phyloP scores from a whole-genome alignment of 2,888 invertebrate genomes.

The Baccha elongata region DNA sequence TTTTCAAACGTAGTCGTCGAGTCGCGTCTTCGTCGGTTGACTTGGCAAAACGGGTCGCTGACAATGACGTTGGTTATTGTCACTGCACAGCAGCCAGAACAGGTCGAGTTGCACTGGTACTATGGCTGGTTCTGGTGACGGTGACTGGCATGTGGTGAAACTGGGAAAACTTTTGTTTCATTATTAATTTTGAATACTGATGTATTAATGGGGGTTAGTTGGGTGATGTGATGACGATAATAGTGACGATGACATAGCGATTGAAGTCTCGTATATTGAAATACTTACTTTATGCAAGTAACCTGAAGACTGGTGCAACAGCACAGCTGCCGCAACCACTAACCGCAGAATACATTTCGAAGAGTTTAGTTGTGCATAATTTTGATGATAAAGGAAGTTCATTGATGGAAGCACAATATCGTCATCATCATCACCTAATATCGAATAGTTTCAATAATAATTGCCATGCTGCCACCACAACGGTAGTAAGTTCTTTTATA shows the following conservation, averaged over 20 bases:
- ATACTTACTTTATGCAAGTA: background rate
- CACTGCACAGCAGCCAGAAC: constrained; percentile 5
- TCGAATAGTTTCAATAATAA: background rate
- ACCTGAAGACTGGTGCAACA: background rate
- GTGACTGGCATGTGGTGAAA: constrained; percentile 68
- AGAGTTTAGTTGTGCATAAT: constrained; percentile 27
- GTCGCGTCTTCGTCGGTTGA: background rate
- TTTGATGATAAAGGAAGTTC: constrained; percentile 24
- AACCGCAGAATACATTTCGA: constrained; percentile 58
- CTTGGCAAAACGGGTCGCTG: constrained; percentile 17
- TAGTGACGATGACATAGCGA: constrained; percentile 31
- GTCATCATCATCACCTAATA: constrained; percentile 5
- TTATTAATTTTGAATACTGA: constrained; percentile 67
- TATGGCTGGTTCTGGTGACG: constrained; percentile 9
- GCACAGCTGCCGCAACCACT: constrained; percentile 50
- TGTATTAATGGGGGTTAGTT: constrained; percentile 41
- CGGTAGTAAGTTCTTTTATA: too few species aligned
- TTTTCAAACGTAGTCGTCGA: constrained; percentile 13
- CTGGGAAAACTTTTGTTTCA: constrained; percentile 66
- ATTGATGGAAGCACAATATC: constrained; percentile 20
- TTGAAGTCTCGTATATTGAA: constrained; percentile 19
- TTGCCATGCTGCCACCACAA: too few species aligned
- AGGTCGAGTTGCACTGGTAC: constrained; percentile 32
- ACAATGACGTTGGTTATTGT: constrained; percentile 9
- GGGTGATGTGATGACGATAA: constrained; percentile 41